These are phyloP conservation scores for Sus scrofa DNA, from an alignment of 2,113 vertebrate genomes.

Conservation along the genomic window T2T-Sscrofa CM000814.6:106023001-106023500, in stretches of 20 bases:
- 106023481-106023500: slow-evolving; percentile 11
- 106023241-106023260: background rate
- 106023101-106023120: background rate
- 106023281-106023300: background rate
- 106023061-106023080: background rate
- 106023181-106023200: background rate
- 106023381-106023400: slow-evolving; percentile 65
- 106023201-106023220: background rate
- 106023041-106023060: background rate
- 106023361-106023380: slow-evolving; percentile 61
- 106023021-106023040: background rate
- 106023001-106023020: background rate
- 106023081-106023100: background rate
- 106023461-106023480: slow-evolving; percentile 44
- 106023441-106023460: slow-evolving; percentile 65
- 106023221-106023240: background rate
- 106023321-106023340: slow-evolving; percentile 63
- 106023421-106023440: slow-evolving; percentile 57
- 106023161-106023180: background rate
- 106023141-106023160: background rate
- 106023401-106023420: slow-evolving; percentile 58
- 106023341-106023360: slow-evolving; percentile 62
- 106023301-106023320: slow-evolving; percentile 2
- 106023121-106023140: background rate
- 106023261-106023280: background rate